A percentile compares a stretch with the other conserved stretches of the same genome.
These are phyloP conservation scores for Oeneis ivallda DNA, from an alignment of 2,888 invertebrate genomes.

Conservation along the genomic window DNA sequence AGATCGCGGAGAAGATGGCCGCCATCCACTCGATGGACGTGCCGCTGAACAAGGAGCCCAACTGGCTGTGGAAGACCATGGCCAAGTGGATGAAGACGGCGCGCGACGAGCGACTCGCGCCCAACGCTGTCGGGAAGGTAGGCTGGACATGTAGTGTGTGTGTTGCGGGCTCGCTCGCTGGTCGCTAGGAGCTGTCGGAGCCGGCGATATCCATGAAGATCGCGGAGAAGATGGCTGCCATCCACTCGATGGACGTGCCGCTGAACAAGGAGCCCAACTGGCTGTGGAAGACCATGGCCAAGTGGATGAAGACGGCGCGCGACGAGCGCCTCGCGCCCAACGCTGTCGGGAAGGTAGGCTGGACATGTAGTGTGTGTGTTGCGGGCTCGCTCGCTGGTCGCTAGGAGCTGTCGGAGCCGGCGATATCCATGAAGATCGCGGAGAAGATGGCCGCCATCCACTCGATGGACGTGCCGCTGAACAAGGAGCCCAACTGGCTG, in stretches of 20 bases:
- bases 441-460: constrained; percentile 97
- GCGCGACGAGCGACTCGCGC: constrained; percentile 54
- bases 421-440: constrained; percentile 92
- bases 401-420: constrained; percentile 90
- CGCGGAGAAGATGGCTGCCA: constrained; percentile 95
- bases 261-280: constrained; percentile 97
- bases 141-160: background rate
- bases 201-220: constrained; percentile 91
- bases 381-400: constrained; percentile 92
- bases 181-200: constrained; percentile 90
- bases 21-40: constrained; percentile 96
- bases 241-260: constrained; percentile 96
- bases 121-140: constrained; percentile 52
- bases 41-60: constrained; percentile 97
- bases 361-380: constrained; percentile 2
- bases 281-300: constrained; percentile 94
- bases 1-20: constrained; percentile 96
- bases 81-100: constrained; percentile 87
- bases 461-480: constrained; percentile 95
- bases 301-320: constrained; percentile 85
- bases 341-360: constrained; percentile 52
- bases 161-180: constrained; percentile 89
- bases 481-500: constrained; percentile 97
- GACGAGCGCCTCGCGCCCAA: constrained; percentile 53
- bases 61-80: constrained; percentile 96